These are phyloP conservation scores for Formica selysi DNA, from an alignment of 1,140 invertebrate species.

Conservation along the genomic window DNA sequence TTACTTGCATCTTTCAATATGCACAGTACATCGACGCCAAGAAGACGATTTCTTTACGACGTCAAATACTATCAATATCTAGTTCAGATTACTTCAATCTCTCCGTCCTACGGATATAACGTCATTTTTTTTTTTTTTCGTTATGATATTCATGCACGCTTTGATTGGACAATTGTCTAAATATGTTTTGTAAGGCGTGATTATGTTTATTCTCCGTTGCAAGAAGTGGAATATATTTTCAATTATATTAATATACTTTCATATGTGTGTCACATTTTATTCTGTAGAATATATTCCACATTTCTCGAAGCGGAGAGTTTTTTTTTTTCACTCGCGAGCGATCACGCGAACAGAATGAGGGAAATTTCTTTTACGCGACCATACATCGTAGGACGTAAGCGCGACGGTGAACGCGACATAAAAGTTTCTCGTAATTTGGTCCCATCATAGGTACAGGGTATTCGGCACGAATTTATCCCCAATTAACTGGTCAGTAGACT, in stretches of 20 bases:
- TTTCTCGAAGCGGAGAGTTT: constrained; percentile 23
- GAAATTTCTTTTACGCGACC: constrained; percentile 59
- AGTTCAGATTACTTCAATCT: constrained; percentile 29
- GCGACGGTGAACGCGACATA: constrained; percentile 80
- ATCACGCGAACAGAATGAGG: constrained; percentile 69
- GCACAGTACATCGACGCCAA: constrained; percentile 22
- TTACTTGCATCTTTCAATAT: constrained; percentile 18
- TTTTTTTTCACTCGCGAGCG: constrained; percentile 51
- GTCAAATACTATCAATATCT: constrained; percentile 36
- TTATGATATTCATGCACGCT: constrained; percentile 48
- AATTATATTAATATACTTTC: constrained; percentile 45
- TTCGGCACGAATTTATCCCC: constrained; percentile 70
- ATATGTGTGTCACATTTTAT: constrained; percentile 22
- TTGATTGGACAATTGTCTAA: constrained; percentile 31
- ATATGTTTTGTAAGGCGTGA: constrained; percentile 39
- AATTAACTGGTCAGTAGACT: constrained; percentile 73
- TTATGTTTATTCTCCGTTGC: constrained; percentile 34
- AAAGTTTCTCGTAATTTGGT: constrained; percentile 82
- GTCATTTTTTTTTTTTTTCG: constrained; percentile 1
- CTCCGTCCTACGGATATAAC: constrained; percentile 36
- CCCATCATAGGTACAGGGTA: constrained; percentile 84
- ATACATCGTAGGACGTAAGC: constrained; percentile 70
- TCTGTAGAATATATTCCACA: constrained; percentile 37
- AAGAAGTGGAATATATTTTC: constrained; percentile 28
- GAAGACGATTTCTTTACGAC: constrained; percentile 6